Evolutionary conservation across 2,888 invertebrate genomes (phyloP), one percentile per base, ranked within the genome.

Genomic region (Plagodis pulveraria): DNA sequence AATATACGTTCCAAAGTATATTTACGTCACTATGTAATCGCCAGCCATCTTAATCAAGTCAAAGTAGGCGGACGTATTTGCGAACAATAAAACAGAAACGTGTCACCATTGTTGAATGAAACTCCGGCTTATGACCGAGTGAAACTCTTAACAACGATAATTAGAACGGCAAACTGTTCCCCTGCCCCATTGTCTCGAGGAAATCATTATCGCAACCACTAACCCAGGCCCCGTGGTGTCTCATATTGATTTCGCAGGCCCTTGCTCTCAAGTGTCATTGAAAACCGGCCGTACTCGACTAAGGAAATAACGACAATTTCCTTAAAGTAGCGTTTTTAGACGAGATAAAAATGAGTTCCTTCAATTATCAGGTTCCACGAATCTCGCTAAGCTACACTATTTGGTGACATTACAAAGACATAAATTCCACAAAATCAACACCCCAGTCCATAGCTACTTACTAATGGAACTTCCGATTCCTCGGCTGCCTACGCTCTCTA

Each of bases 71-170:
- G 67, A 63, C 70, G 74, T 78, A 80, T 81, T 81, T 81, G 72
- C 80, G 81, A 79, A 84, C 83, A 84, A 84, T 83, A 81, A 79
- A 81, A 77, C 72, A 65, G 76, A 78, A 80, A 80, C 77, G 79
- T 82, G 83, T 83, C 75, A 74, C 76, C 72, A 79, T 78, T 83
- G 81, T 79, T 75, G 72, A 75, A 74, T 77, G 75, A 64, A 74
- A 71, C 76, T 65, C 73, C 22, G 66, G 75, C 75, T 79, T 77
- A 74, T 77, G 74, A 76, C 77, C 69, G 71, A 77, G 73, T 75
- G 69, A 63, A 76, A 76, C 77, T 76, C 76, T 76, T 76, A 81
- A 78, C 74, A 75, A 77, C 76, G 66, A 78, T 80, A 80, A 81
- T 80, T 83, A 81, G 77, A 80, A 77, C 75, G 71, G 62, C 72